Evolutionary conservation across 2,113 vertebrate species (phyloP).

Genomic region (Equus przewalskii): DNA sequence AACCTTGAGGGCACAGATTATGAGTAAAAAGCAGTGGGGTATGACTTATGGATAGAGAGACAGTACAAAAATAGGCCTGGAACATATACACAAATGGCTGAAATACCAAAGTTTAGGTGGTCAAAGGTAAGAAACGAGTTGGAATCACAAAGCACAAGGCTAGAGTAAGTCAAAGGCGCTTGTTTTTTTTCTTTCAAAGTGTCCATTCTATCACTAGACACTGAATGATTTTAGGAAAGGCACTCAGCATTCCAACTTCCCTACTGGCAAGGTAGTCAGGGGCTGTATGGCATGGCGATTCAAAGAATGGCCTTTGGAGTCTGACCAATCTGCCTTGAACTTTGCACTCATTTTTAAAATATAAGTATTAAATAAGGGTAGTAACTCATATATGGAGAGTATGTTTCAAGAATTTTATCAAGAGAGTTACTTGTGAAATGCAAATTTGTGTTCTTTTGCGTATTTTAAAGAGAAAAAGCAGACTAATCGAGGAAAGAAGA

Average conservation of each 20-base stretch:
- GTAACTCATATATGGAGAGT: not conserved
- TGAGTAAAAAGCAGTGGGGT: not conserved
- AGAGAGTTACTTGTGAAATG: not conserved
- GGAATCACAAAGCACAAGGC: not conserved
- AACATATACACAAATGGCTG: not conserved
- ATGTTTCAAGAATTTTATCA: not conserved
- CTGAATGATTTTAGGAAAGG: not conserved
- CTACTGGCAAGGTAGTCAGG: not conserved
- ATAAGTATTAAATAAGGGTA: not conserved
- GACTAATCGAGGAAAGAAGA: not conserved
- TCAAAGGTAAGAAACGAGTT: not conserved
- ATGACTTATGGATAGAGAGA: not conserved
- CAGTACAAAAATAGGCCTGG: not conserved
- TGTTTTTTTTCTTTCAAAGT: not conserved
- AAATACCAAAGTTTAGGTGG: not conserved
- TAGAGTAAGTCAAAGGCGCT: not conserved
- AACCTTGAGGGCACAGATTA: not conserved
- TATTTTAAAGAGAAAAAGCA: constrained; percentile 44
- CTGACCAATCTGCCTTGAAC: not conserved
- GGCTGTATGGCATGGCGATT: not conserved
- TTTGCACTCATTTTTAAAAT: not conserved
- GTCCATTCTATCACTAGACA: not conserved
- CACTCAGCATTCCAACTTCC: not conserved
- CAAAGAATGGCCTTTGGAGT: not conserved
- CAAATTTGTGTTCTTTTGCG: constrained; percentile 18